Base-by-base conservation (phyloP, 2,888 invertebrate genomes). In the Ctena decussata region DNA sequence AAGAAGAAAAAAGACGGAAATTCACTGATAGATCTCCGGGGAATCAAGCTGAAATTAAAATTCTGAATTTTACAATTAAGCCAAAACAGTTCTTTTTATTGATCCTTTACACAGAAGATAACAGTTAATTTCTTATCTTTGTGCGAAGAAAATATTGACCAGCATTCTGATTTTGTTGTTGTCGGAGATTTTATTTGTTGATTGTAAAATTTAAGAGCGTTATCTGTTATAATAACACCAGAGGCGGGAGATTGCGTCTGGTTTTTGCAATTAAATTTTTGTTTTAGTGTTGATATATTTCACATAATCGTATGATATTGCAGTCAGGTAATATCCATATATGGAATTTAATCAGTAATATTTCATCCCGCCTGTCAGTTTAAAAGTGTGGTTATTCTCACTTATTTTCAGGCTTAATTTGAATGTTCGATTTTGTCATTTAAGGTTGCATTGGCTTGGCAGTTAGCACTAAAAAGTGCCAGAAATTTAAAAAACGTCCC, bases 141-240 rank as follows among this genome's bases (percentile, higher is more conserved):
- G 65, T 35, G n/a, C 21, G 24, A 8, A 27, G 39, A 57, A 75
- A 82, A 41, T 82, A 82, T 82, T 82, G 82, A 82, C 82, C 82
- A 77, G 65, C 77, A 30, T 46, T 39, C 32, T 46, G 73, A 46
- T 73, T 44, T 30, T 32, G 21, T 21, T 75, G 39, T 75, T 60
- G 18, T n/a, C 39, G 24, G 53, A 65, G 79, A 75, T n/a, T 75
- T 65, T 65, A 65, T 65, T 35, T 65, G 65, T 65, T 21, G 35
- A 65, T 35, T 65, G 35, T 65, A 65, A 65, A 65, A n/a, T 65
- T 65, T 35, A 65, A 65, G 65, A 65, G 65, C 65, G 11, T 65
- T 65, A 65, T 65, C 65, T 35, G 32, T 30, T 65, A 21, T 12
- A 57, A 57, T 57, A 57, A 57, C 27, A n/a, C 57, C 27, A 57